A percentile compares a stretch with the other conserved stretches of the same genome.
Evolutionary conservation across 2,113 vertebrate species (phyloP).

Genomic region (Pseudorasbora parva): DNA sequence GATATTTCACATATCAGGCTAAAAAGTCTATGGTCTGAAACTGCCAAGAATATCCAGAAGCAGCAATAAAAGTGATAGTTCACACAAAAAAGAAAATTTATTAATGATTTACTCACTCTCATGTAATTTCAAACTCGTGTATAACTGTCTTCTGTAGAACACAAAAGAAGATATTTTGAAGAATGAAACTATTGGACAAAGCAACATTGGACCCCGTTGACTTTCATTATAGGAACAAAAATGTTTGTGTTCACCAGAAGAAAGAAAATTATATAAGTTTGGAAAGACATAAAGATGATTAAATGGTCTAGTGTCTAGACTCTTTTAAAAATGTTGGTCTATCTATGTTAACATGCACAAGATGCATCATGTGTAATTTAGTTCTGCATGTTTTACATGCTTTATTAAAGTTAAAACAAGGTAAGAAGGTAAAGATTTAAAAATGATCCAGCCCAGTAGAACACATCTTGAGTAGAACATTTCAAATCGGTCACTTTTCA

Average conservation of each 20-base stretch:
- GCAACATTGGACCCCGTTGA: background rate
- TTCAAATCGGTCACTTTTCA: background rate
- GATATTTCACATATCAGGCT: background rate
- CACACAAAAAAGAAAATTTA: background rate
- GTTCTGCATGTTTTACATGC: background rate
- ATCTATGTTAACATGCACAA: too few relatives aligned
- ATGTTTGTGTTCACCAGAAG: background rate
- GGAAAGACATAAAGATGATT: background rate
- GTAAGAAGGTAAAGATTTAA: background rate
- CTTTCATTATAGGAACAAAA: background rate
- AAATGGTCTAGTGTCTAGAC: background rate
- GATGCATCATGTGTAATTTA: background rate
- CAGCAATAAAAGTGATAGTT: background rate
- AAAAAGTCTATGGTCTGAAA: background rate
- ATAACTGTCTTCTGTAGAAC: background rate
- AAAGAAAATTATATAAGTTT: background rate
- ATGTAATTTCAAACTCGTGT: background rate
- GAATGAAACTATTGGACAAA: background rate
- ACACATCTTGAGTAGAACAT: background rate
- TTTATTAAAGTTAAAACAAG: background rate
- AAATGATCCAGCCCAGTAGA: too few relatives aligned
- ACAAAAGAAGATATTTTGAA: conserved; percentile 4
- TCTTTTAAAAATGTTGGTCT: too few relatives aligned
- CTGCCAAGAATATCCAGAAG: background rate
- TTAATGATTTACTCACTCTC: background rate